Percentiles rank a stretch among this genome's conserved stretches.
Evolutionary conservation across 2,113 vertebrate species (phyloP).

Genomic region (Sylvietta virens): DNA sequence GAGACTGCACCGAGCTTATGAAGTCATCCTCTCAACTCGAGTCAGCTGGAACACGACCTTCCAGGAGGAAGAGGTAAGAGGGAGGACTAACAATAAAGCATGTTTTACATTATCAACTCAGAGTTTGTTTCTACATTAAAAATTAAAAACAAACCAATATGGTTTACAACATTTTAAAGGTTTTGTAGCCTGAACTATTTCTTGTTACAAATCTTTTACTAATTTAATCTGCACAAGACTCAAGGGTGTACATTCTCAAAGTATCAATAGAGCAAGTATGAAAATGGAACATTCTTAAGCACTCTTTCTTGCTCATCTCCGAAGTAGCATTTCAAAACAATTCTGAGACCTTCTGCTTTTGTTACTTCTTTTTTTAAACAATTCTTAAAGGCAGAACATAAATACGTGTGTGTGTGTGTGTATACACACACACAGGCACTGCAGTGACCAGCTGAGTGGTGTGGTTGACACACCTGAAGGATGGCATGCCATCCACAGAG

Average conservation of each 20-base stretch:
- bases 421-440: accelerated
- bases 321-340: background rate
- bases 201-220: background rate
- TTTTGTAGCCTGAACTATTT: background rate
- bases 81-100: background rate
- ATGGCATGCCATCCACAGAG: background rate
- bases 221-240: background rate
- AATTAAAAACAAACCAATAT: background rate
- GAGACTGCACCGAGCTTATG: accelerated
- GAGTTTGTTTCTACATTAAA: background rate
- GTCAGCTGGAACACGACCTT: background rate
- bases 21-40: background rate
- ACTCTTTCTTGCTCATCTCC: background rate
- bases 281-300: background rate
- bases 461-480: background rate
- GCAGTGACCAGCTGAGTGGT: background rate
- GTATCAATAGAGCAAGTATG: background rate
- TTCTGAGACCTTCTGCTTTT: background rate
- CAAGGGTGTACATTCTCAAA: background rate
- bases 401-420: accelerated
- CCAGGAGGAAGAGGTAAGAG: background rate
- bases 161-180: background rate
- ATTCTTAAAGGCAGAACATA: background rate
- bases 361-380: background rate
- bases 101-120: background rate